Conservation (phyloP, 2,888 invertebrate species). For the Cotesia congregata region DNA sequence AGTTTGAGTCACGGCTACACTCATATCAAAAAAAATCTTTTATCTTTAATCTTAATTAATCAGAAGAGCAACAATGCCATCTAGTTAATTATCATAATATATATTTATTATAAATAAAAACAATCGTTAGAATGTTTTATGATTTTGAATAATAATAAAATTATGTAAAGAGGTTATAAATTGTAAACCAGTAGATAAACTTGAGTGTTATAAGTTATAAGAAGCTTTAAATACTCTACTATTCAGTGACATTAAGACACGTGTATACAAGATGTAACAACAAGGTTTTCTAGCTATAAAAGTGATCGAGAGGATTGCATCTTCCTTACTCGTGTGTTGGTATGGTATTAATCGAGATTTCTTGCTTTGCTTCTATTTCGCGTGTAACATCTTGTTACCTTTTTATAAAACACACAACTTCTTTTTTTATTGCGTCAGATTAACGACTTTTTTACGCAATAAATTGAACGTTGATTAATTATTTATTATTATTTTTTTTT, state of each 20-base stretch:
- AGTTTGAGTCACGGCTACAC: not conserved
- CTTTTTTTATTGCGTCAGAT: slow-evolving; percentile 1
- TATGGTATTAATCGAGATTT: slow-evolving; percentile 51
- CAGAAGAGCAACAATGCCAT: no score
- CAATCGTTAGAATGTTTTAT: no score
- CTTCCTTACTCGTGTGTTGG: slow-evolving; percentile 43
- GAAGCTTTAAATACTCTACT: not conserved
- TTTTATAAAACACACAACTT: slow-evolving; percentile 46
- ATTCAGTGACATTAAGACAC: slow-evolving; percentile 13
- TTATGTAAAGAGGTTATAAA: no score
- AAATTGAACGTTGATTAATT: no score
- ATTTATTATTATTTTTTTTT: no score
- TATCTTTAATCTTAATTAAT: no score
- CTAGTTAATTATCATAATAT: no score
- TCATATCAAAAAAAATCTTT: not conserved
- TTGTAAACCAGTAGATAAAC: no score
- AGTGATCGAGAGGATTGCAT: slow-evolving; percentile 35
- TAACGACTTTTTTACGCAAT: no score
- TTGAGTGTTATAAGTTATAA: not conserved
- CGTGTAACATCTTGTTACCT: slow-evolving; percentile 44
- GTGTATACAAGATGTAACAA: slow-evolving; percentile 35
- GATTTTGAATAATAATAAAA: no score
- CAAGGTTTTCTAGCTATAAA: slow-evolving; percentile 25
- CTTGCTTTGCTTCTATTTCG: slow-evolving; percentile 52
- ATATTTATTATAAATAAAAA: no score